Base-by-base conservation (phyloP, 2,113 vertebrate genomes). In the Mormyrus lacerda region DNA sequence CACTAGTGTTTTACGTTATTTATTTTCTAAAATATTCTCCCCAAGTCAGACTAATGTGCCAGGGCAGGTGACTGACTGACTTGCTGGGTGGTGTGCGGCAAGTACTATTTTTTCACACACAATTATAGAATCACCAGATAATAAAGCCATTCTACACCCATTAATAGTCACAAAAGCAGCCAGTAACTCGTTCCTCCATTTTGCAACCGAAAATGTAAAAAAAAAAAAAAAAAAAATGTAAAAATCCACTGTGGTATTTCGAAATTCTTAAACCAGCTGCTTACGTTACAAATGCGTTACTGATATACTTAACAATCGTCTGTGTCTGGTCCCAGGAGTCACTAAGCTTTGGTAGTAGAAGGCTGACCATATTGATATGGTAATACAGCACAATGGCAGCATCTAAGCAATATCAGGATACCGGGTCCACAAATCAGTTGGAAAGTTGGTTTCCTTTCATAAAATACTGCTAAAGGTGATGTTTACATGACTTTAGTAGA, bases 381-480 rank as follows among this genome's bases (percentile, higher is more conserved):
- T 11, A 92, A 91, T 90, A 83, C 86, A 91, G 90, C 92, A 89
- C 24, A 91, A 91, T 92, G 89, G 92, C 89, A 92, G 87, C 89
- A 90, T 53, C 15, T 85, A 15, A 5, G 92, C 92, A 91, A 8
- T 50, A 93, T 96, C 94, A 93, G 89, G 91, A 83, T 89, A 89
- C 42, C 45, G 4, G 15, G 35, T 39, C 94, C 94, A 93, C 42
- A 88, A 93, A 94, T 94, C 92, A 24, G 21, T 58, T 58, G 6
- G 21, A 21, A 24, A 21, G 21, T 58, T 53, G 21, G 55, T 58
- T 55, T 21, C 53, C 53, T 24, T 58, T 58, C 55, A 21, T 21
- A 92, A 92, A 94, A 90, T 91, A 92, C 91, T 92, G 94, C 94
- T 93, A 91, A 93, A 45, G 35, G 3, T 76, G 35, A 17, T 3